These are phyloP conservation scores for Andrena minutula DNA, from an alignment of 2,888 invertebrate species.

Conservation along the genomic window DNA sequence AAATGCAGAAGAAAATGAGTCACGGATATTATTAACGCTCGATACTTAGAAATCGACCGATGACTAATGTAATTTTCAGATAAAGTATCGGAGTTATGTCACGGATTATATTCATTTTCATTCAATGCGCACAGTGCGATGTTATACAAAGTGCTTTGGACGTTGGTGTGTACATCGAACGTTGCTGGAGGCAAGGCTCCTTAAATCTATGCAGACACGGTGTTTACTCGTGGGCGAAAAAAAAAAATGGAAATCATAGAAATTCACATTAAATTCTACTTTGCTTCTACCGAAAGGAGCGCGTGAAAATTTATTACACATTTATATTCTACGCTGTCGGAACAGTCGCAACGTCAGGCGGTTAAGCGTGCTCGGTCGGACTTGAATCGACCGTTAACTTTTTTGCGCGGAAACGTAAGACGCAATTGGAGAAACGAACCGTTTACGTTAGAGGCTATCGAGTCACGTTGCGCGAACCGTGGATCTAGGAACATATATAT, in stretches of 20 bases:
- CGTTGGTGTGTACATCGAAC: conserved; percentile 5
- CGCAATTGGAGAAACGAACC: conserved; percentile 23
- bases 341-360: background rate
- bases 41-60: conserved; percentile 6
- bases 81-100: conserved; percentile 12
- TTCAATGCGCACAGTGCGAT: background rate
- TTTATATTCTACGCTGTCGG: background rate
- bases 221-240: conserved; percentile 6
- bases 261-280: conserved; percentile 6
- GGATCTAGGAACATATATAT: conserved; percentile 54
- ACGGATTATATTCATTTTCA: conserved; percentile 6
- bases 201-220: background rate
- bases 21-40: conserved; percentile 17
- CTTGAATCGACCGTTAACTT: background rate
- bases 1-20: conserved; percentile 10
- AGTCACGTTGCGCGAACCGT: conserved; percentile 57
- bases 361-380: background rate
- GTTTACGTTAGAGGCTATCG: conserved; percentile 47
- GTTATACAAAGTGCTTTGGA: background rate
- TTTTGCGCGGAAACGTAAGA: conserved; percentile 27
- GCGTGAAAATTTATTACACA: background rate
- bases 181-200: background rate
- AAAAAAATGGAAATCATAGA: background rate
- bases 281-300: background rate
- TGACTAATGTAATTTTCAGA: conserved; percentile 28